A percentile compares a stretch with the other conserved stretches of the same genome.
Evolutionary conservation across 2,888 invertebrate species (phyloP).

Genomic region (Caenorhabditis panamensis): DNA sequence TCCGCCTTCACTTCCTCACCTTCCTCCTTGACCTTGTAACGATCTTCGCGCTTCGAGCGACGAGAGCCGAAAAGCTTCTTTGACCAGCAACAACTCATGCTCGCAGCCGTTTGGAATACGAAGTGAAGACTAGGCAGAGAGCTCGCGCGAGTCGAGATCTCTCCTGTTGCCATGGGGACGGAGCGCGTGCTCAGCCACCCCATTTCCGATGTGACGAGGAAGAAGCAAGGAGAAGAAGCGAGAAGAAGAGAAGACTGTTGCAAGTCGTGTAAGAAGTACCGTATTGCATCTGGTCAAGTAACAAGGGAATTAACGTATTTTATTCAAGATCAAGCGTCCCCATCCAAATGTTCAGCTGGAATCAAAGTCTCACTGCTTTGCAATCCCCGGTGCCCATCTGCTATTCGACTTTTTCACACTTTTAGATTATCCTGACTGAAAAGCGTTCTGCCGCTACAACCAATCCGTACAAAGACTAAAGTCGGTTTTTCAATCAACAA

Average conservation of each 20-base stretch:
- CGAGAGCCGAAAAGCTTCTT: constrained; percentile 44
- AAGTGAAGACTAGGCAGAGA: constrained; percentile 7
- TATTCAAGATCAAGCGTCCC: too few species aligned
- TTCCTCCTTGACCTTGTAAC: constrained; percentile 62
- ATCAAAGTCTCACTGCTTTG: too few species aligned
- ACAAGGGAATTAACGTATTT: too few species aligned
- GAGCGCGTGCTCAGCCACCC: constrained; percentile 4
- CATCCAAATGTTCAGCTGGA: too few species aligned
- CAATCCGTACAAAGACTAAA: too few species aligned
- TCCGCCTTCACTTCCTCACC: constrained; percentile 19
- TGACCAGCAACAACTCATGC: constrained; percentile 63
- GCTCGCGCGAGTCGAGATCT: constrained; percentile 12
- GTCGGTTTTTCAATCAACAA: constrained; percentile 46
- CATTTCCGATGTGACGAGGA: constrained; percentile 27
- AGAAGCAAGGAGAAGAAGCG: neutral
- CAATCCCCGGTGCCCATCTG: too few species aligned
- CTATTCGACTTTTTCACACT: too few species aligned
- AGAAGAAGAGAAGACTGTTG: too few species aligned
- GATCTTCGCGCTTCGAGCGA: constrained; percentile 57
- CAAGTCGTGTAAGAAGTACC: too few species aligned
- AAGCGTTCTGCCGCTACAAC: too few species aligned
- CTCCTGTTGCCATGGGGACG: constrained; percentile 40
- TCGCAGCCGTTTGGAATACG: constrained; percentile 21
- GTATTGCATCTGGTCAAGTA: too few species aligned
- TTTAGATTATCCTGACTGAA: too few species aligned